These are phyloP conservation scores for Ectemnius continuus DNA, from an alignment of 2,888 invertebrate genomes.

Conservation along the genomic window DNA sequence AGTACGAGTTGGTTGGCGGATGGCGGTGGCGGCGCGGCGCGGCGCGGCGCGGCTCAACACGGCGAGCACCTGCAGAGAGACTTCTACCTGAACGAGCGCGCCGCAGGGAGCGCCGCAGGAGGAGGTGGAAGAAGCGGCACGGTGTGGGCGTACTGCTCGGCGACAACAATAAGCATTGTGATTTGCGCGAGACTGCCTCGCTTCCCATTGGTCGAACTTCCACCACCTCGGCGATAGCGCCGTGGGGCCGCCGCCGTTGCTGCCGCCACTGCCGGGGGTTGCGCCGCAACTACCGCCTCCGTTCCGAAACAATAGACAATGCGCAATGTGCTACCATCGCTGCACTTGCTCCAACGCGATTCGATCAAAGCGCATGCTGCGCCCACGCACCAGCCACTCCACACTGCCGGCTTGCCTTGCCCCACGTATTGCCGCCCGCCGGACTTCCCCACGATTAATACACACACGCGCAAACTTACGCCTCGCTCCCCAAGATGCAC, in stretches of 20 bases:
- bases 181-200: slow-evolving; percentile 76
- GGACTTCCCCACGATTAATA: too few species aligned
- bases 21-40: not conserved
- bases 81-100: slow-evolving; percentile 49
- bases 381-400: not conserved
- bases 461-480: too few species aligned
- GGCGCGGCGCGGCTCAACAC: not conserved
- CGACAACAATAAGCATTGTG: slow-evolving; percentile 78
- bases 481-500: too few species aligned
- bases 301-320: slow-evolving; percentile 73
- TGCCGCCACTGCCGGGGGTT: slow-evolving; percentile 61
- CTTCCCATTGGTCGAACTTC: slow-evolving; percentile 69
- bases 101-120: slow-evolving; percentile 35
- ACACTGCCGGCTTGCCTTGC: not conserved
- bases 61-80: slow-evolving; percentile 45
- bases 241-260: slow-evolving; percentile 66
- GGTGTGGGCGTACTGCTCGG: slow-evolving; percentile 73
- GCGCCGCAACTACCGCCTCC: slow-evolving; percentile 66
- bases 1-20: not conserved
- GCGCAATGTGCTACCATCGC: slow-evolving; percentile 54
- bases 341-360: slow-evolving; percentile 37
- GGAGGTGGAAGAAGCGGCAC: slow-evolving; percentile 59
- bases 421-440: not conserved
- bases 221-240: slow-evolving; percentile 65
- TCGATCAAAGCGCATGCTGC: not conserved